phyloP scores from a whole-genome alignment of 2,113 vertebrate species.

The Orcinus orca region DNA sequence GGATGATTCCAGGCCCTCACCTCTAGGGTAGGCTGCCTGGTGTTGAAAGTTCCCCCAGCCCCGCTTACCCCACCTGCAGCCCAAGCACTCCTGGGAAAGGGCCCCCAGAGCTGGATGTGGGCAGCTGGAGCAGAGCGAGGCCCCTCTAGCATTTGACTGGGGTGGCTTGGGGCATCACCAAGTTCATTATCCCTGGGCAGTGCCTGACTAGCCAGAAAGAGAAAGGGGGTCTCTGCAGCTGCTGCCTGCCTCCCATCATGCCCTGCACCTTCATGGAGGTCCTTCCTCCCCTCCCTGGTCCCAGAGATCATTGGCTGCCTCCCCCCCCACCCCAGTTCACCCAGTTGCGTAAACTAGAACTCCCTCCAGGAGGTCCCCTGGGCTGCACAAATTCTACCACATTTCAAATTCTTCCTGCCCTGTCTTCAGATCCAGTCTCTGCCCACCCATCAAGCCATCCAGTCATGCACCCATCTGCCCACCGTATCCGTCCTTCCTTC shows the following conservation, averaged over 20 bases:
- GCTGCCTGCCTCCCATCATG: not conserved
- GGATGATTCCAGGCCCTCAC: not conserved
- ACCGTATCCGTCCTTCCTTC: not conserved
- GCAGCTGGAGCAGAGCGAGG: not conserved
- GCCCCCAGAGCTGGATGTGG: not conserved
- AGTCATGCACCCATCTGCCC: not conserved
- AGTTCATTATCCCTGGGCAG: not conserved
- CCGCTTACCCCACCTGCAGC: not conserved
- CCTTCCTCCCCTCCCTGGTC: not conserved
- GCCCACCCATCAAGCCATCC: not conserved
- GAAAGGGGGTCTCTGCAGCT: not conserved
- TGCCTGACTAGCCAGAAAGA: not conserved
- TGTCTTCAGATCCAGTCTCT: not conserved
- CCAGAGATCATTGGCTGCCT: not conserved
- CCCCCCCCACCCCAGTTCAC: not conserved
- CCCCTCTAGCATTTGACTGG: not conserved
- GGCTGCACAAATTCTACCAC: not conserved
- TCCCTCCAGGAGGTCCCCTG: not conserved
- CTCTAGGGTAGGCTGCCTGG: not conserved
- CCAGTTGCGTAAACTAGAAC: not conserved
- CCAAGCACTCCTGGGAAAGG: not conserved
- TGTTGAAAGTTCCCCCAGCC: rapidly evolving
- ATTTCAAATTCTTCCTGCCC: not conserved
- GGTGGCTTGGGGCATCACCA: not conserved
- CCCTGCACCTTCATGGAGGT: not conserved